Percentiles rank a stretch among this genome's conserved stretches.
These are phyloP conservation scores for Diaphora mendica DNA, from an alignment of 2,888 invertebrate genomes.

Conservation along the genomic window DNA sequence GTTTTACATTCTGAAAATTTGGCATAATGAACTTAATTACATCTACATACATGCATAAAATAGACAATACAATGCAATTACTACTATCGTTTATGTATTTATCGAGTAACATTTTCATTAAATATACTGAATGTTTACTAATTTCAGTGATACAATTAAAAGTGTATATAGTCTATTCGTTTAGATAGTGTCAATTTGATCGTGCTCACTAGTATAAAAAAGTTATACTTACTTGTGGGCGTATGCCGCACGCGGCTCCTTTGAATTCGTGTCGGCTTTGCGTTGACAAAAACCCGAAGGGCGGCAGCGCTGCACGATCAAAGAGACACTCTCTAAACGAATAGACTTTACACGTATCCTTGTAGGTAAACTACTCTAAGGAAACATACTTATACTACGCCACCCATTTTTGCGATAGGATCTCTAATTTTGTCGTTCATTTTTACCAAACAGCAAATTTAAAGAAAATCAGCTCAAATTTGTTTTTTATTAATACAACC, in stretches of 20 bases:
- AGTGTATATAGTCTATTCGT: background rate
- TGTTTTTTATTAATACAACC: no score
- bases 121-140: background rate
- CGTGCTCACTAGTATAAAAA: no score
- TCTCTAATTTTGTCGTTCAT: background rate
- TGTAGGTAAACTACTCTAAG: background rate
- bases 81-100: background rate
- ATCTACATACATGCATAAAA: background rate
- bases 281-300: no score
- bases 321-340: no score
- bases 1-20: background rate
- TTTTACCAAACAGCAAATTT: no score
- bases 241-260: no score
- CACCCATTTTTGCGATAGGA: background rate
- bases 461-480: no score
- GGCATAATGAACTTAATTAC: background rate
- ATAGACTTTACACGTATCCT: background rate
- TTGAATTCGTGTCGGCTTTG: no score
- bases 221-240: no score
- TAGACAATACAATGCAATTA: slow-evolving; percentile 4
- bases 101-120: background rate
- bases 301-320: no score
- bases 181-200: no score
- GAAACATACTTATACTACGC: background rate
- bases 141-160: background rate